phyloP scores from a whole-genome alignment of 2,888 invertebrate species.

The Neocrepidodera transversa region DNA sequence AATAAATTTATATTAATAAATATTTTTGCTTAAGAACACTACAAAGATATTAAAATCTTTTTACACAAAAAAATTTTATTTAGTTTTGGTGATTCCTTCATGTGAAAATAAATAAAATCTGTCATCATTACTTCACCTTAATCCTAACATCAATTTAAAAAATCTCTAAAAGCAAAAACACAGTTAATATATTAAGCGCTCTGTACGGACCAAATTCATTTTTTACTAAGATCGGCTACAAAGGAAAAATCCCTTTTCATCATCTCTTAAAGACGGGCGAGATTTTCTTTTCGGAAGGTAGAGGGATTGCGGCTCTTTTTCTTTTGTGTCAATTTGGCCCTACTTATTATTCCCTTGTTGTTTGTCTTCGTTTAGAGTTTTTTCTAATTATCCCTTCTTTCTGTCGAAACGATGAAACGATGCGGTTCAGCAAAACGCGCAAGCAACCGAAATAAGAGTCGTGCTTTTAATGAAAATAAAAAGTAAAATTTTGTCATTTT shows the following conservation, averaged over 20 bases:
- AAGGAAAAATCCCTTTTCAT: constrained; percentile 12
- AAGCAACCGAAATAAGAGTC: constrained; percentile 4
- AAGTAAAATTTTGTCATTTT: no score
- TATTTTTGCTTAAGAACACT: no score
- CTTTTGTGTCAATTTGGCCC: constrained; percentile 26
- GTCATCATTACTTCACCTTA: no score
- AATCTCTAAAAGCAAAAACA: no score
- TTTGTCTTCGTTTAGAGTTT: constrained; percentile 28
- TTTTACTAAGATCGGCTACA: constrained; percentile 15
- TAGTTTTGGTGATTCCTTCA: no score
- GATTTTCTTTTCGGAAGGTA: constrained; percentile 21
- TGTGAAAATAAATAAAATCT: no score
- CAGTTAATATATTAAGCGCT: no score
- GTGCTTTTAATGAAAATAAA: background rate
- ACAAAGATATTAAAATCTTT: no score
- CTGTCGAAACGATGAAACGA: constrained; percentile 1
- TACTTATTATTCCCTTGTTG: constrained; percentile 28
- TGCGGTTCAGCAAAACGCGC: background rate
- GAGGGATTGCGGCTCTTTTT: constrained; percentile 14
- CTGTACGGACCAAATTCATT: no score
- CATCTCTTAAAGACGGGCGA: constrained; percentile 9
- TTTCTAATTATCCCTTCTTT: constrained; percentile 28
- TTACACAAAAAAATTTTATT: no score
- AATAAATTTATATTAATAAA: no score
- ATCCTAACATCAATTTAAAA: no score